phyloP scores from a whole-genome alignment of 2,797 vertebrate genomes.

The Crenichthys baileyi region DNA sequence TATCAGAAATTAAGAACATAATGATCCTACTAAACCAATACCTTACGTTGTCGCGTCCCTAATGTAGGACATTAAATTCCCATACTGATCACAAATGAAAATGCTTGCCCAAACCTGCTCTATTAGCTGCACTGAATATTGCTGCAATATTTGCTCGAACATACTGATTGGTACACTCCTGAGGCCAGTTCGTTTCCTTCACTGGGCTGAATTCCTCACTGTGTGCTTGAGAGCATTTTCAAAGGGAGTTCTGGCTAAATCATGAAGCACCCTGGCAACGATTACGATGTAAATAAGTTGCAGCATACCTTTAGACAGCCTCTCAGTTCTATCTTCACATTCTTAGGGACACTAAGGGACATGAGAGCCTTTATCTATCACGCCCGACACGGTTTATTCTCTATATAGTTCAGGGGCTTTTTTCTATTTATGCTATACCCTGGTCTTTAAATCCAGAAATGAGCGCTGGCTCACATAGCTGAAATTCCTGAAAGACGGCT shows the following conservation, averaged over 20 bases:
- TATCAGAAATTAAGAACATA: not conserved
- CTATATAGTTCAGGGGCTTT: not conserved
- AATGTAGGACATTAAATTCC: not conserved
- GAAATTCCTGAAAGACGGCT: constrained; percentile 39
- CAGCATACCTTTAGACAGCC: not conserved
- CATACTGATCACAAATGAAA: not conserved
- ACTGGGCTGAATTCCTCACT: not conserved
- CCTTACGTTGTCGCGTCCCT: not conserved
- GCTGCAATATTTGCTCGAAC: not conserved
- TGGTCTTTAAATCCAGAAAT: constrained; percentile 4
- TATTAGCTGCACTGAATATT: not conserved
- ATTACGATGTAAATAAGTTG: not conserved
- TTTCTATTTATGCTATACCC: not conserved
- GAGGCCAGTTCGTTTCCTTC: not conserved
- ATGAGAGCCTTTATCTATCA: constrained; percentile 24
- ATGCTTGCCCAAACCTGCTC: not conserved
- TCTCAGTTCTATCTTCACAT: constrained; percentile 15
- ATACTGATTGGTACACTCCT: not conserved
- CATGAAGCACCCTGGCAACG: not conserved
- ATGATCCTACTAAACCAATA: not conserved
- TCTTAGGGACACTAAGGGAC: constrained; percentile 13
- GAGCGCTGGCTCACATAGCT: constrained; percentile 40
- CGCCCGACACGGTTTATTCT: constrained; percentile 13
- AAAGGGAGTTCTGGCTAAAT: not conserved
- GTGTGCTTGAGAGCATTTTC: not conserved